Evolutionary conservation across 92 coral and sea anemone genomes (phyloP).

Genomic region (Epizoanthus fatuus): DNA sequence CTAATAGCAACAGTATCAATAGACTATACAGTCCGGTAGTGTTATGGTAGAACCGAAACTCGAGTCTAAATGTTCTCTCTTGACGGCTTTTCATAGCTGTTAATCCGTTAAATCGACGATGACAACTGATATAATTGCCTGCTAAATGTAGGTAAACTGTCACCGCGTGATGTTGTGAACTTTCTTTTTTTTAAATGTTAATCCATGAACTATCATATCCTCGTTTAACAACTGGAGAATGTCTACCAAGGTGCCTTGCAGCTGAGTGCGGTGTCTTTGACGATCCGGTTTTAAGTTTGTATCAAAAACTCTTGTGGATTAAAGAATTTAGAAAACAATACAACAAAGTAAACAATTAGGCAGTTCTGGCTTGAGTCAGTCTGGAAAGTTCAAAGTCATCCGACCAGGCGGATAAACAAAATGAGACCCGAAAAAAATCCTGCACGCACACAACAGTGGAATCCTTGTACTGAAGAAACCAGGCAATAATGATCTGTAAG

Average conservation of each 20-base stretch:
- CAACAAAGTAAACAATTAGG: constrained; percentile 29
- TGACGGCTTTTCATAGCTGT: constrained; percentile 42
- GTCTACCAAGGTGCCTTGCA: constrained; percentile 28
- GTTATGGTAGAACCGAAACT: not conserved
- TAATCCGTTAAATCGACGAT: constrained; percentile 33
- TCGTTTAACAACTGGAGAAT: not conserved
- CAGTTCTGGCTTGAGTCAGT: constrained; percentile 45
- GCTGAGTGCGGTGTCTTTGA: constrained; percentile 40
- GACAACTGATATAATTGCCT: constrained; percentile 35
- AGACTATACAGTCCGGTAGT: constrained; percentile 1
- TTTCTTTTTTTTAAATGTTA: not conserved
- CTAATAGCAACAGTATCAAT: constrained; percentile 31
- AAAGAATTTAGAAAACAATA: constrained; percentile 48
- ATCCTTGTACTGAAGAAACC: constrained; percentile 3
- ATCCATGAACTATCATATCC: not conserved
- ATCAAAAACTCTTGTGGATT: constrained; percentile 38
- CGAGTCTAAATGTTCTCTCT: not conserved
- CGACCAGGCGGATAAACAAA: constrained; percentile 34
- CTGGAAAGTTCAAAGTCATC: constrained; percentile 63
- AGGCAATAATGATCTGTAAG: not conserved
- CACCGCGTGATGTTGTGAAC: constrained; percentile 12
- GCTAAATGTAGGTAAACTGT: constrained; percentile 33
- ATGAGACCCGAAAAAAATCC: not conserved
- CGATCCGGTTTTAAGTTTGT: constrained; percentile 25
- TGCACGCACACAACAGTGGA: not conserved